A percentile compares a stretch with the other conserved stretches of the same genome.
Evolutionary conservation across 2,888 invertebrate genomes (phyloP).

Genomic region (Apantesis nais): DNA sequence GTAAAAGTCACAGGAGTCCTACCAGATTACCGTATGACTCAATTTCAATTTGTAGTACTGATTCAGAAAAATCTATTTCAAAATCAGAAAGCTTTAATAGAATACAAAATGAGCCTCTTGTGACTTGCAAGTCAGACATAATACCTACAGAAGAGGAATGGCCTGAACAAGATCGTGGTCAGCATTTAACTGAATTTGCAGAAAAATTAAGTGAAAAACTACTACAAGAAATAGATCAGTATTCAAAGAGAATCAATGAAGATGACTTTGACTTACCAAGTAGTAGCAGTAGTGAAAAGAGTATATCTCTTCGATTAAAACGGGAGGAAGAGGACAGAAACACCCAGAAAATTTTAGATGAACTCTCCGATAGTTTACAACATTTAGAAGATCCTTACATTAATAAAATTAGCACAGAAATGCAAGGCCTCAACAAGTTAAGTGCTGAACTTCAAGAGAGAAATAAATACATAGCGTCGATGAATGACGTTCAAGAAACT

Average conservation of each 20-base stretch:
- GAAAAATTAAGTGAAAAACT: conserved; percentile 93
- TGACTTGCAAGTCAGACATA: conserved; percentile 83
- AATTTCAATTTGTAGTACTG: conserved; percentile 81
- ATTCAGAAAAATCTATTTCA: conserved; percentile 82
- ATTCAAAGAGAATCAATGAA: conserved; percentile 82
- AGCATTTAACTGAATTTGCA: conserved; percentile 91
- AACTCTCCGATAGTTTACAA: conserved; percentile 81
- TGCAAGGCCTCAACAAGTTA: conserved; percentile 84
- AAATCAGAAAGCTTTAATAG: conserved; percentile 83
- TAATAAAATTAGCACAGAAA: conserved; percentile 85
- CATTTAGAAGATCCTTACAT: conserved; percentile 87
- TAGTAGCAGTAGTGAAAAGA: conserved; percentile 82
- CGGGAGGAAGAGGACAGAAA: conserved; percentile 80
- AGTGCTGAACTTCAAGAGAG: conserved; percentile 86
- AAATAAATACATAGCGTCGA: conserved; percentile 83
- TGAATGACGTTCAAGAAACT: conserved; percentile 81
- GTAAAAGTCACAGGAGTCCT: conserved; percentile 79
- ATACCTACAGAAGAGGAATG: conserved; percentile 83
- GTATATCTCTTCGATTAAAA: conserved; percentile 81
- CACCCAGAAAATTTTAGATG: conserved; percentile 80
- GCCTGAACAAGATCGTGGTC: conserved; percentile 87
- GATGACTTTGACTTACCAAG: conserved; percentile 83
- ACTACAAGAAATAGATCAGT: conserved; percentile 90
- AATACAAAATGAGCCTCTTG: conserved; percentile 81
- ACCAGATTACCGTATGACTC: conserved; percentile 81